These are phyloP conservation scores for Hydrotaea diabolus DNA, from an alignment of 2,888 invertebrate species.

Conservation along the genomic window DNA sequence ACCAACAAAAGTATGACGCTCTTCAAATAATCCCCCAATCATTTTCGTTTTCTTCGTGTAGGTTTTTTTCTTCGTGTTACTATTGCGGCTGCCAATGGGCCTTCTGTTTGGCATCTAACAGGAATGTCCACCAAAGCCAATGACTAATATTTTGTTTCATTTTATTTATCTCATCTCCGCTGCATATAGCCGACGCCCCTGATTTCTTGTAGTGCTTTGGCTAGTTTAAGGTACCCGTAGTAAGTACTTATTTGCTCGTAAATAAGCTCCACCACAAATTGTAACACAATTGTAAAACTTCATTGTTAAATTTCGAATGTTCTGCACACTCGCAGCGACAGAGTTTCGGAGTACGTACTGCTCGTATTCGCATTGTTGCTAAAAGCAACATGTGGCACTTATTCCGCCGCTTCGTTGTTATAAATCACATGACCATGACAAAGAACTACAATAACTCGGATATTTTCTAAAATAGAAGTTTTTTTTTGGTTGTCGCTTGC, in stretches of 20 bases:
- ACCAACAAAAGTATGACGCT: too few species aligned
- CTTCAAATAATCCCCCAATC: too few species aligned
- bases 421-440: conserved; percentile 80
- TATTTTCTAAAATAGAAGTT: conserved; percentile 17
- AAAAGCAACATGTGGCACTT: conserved; percentile 54
- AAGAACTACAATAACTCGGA: conserved; percentile 69
- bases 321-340: background rate
- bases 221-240: conserved; percentile 22
- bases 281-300: conserved; percentile 27
- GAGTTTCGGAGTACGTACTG: background rate
- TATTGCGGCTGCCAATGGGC: too few species aligned
- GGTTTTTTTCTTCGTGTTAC: too few species aligned
- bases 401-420: conserved; percentile 62
- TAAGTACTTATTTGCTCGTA: background rate
- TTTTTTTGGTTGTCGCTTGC: conserved; percentile 8
- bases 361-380: conserved; percentile 13
- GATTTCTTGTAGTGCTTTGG: background rate
- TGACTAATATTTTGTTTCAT: too few species aligned
- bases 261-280: conserved; percentile 37
- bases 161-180: too few species aligned
- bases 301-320: conserved; percentile 25
- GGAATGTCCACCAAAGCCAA: too few species aligned
- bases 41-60: too few species aligned
- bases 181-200: background rate
- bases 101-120: too few species aligned